These are phyloP conservation scores for Petrolisthes manimaculis DNA, from an alignment of 2,888 invertebrate genomes.

Conservation along the genomic window DNA sequence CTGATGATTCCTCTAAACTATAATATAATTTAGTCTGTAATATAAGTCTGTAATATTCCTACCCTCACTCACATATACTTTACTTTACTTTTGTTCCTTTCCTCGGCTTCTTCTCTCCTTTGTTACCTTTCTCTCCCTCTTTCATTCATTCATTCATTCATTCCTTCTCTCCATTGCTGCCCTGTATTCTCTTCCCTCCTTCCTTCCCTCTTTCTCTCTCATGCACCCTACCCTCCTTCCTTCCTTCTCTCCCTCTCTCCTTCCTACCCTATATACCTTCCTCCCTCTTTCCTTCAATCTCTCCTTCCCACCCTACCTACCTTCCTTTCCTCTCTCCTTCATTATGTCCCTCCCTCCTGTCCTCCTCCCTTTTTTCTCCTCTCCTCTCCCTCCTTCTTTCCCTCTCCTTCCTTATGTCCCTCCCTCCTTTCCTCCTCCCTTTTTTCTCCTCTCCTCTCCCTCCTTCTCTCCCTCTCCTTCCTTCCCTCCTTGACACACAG, in stretches of 20 bases:
- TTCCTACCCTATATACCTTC: not conserved
- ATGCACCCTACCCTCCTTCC: not conserved
- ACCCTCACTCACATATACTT: too few species aligned
- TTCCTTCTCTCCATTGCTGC: too few species aligned
- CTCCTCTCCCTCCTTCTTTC: not conserved
- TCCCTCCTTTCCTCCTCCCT: not conserved
- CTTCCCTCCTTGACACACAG: too few species aligned
- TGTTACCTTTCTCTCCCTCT: too few species aligned
- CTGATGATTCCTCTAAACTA: too few species aligned
- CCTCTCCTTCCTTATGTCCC: not conserved
- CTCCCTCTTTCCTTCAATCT: not conserved
- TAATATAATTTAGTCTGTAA: too few species aligned
- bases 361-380: not conserved
- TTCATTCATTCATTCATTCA: too few species aligned
- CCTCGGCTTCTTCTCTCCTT: too few species aligned
- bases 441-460: not conserved
- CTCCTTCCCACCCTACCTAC: not conserved
- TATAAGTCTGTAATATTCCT: too few species aligned
- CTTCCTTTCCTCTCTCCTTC: not conserved
- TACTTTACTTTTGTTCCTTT: too few species aligned
- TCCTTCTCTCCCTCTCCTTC: not conserved
- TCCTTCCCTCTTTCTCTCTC: not conserved
- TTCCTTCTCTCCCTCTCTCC: not conserved
- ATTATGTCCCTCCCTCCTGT: not conserved
- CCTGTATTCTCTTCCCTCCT: too few species aligned